Evolutionary conservation across 2,113 vertebrate genomes (phyloP), one percentile per base, ranked within the genome.

Genomic region (Indicator maculatus): DNA sequence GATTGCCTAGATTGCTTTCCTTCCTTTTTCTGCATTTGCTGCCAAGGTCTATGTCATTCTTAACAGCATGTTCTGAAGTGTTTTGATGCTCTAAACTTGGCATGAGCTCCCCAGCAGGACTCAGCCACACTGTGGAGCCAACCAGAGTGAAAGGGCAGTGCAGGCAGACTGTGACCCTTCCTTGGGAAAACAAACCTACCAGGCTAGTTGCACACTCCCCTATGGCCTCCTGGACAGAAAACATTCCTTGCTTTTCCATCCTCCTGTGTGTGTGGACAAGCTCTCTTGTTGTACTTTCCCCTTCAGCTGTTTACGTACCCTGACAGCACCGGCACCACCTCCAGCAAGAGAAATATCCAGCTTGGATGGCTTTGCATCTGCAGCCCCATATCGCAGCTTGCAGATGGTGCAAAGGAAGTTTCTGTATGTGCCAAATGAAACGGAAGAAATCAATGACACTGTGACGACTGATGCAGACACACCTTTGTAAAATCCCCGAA

Each of bases 401-500:
- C 98, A 98, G 65, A 98, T 86, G 45, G 91, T 78, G 2, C 95
- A 90, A 2, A 99, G 98, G 71, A 94, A 95, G 73, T 98, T 98
- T 86, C 77, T 98, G 94, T 98, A 98, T 1, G 97, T 97, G 60
- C 98, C 98, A 4, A 99, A 99, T 1, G 98, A 98, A 84, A 98
- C 95, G 1, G 98, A 98, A 0, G 98, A 98, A 77, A 98, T 97
- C 83, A 97, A 61, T 0, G 98, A 98, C 24, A 98, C 97, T 0
- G 97, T 96, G 30, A 98, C 97, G 15, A 97, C 96, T 0, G 98
- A 98, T 60, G 98, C 97, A 4, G 98, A 98, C 85, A 98, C 96
- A 14, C 98, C 98, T 64, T 97, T 97, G 95, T 98, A 99, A 97
- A 99, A 99, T 8, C 98, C 98, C 66, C 93, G 36, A 12, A 98